phyloP scores from a whole-genome alignment of 2,113 vertebrate species.

The human region DNA sequence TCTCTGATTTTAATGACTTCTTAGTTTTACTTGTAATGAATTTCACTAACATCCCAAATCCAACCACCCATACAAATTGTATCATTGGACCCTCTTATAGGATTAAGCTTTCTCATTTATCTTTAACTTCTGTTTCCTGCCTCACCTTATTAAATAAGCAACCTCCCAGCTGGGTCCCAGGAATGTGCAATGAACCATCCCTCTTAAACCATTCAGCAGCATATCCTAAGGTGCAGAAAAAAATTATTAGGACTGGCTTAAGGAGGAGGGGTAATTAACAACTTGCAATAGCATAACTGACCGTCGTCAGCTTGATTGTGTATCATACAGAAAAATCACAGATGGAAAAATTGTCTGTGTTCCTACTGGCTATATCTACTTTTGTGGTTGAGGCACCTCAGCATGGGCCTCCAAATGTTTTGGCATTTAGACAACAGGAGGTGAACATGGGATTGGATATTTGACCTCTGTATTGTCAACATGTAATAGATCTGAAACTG shows the following conservation, averaged over 20 bases:
- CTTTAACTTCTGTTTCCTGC: not conserved
- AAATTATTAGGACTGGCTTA: not conserved
- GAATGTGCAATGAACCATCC: not conserved
- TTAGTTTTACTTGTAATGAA: not conserved
- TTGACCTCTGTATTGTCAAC: not conserved
- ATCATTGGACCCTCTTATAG: too few relatives aligned
- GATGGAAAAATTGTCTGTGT: not conserved
- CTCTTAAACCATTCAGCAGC: not conserved
- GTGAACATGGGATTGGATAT: not conserved
- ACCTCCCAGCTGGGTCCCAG: not conserved
- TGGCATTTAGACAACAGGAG: not conserved
- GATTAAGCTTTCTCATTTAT: not conserved
- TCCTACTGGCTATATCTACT: not conserved
- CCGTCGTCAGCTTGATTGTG: fast-evolving
- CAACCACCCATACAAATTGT: not conserved
- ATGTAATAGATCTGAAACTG: not conserved
- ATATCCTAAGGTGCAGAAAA: not conserved
- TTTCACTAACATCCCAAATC: not conserved
- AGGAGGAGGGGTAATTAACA: not conserved
- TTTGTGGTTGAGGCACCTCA: not conserved
- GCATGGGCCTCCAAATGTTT: not conserved
- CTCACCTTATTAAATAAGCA: not conserved
- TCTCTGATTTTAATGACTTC: not conserved
- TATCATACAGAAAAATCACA: not conserved
- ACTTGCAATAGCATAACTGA: not conserved